phyloP scores from a whole-genome alignment of 2,797 vertebrate genomes.

The Hippocampus kuda region DNA sequence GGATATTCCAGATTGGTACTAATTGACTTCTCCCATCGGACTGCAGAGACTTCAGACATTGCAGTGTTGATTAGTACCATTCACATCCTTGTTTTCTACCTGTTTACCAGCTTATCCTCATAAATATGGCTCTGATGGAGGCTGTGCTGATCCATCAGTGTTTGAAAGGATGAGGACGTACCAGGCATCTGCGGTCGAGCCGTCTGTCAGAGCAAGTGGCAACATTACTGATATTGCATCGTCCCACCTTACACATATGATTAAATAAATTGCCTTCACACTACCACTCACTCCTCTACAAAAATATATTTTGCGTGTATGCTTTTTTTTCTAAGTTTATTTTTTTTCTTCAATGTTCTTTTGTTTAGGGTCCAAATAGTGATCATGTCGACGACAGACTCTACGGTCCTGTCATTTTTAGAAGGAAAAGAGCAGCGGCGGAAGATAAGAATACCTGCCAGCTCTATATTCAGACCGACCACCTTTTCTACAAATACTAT shows the following conservation, averaged over 20 bases:
- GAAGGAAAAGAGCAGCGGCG: conserved; percentile 78
- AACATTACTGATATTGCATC: conserved; percentile 10
- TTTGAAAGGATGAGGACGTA: conserved; percentile 91
- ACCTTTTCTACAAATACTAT: conserved; percentile 82
- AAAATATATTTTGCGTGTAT: neutral
- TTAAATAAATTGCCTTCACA: neutral
- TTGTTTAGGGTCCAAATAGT: conserved; percentile 33
- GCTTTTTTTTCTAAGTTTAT: neutral
- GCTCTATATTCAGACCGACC: conserved; percentile 95
- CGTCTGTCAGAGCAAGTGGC: conserved; percentile 67
- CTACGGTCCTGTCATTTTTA: conserved; percentile 76
- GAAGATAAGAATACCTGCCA: conserved; percentile 89
- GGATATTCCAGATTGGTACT: no score
- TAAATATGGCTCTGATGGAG: conserved; percentile 89
- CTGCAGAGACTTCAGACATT: no score
- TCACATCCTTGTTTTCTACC: conserved; percentile 17
- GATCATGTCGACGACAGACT: conserved; percentile 23
- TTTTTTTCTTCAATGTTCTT: conserved; percentile 4
- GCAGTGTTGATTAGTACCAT: conserved; percentile 1
- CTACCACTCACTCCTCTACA: neutral
- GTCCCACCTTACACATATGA: neutral
- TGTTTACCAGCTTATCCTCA: conserved; percentile 82
- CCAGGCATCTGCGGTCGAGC: conserved; percentile 75
- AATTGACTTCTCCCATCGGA: no score
- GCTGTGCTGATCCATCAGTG: conserved; percentile 89